phyloP scores from a whole-genome alignment of 2,888 invertebrate species.

The Alviniconcha strummeri region DNA sequence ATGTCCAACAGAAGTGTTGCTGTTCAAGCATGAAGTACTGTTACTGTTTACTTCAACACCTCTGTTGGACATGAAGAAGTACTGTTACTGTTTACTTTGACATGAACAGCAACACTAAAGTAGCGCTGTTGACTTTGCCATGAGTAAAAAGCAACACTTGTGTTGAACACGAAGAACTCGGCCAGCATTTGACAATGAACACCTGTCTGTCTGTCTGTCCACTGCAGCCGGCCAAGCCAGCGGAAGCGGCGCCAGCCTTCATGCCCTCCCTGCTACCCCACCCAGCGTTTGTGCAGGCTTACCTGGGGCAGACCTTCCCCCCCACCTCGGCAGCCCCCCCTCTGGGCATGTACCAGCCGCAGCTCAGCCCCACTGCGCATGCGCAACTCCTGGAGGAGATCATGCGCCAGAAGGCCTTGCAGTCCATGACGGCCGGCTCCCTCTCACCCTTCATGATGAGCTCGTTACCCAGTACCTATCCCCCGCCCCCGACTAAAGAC shows the following conservation, averaged over 20 bases:
- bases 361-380: slow-evolving; percentile 44
- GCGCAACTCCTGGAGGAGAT: slow-evolving; percentile 49
- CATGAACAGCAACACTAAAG: no score
- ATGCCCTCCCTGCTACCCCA: slow-evolving; percentile 30
- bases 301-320: slow-evolving; percentile 17
- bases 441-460: slow-evolving; percentile 24
- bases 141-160: no score
- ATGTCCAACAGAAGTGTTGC: no score
- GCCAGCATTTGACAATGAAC: no score
- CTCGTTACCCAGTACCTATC: slow-evolving; percentile 32
- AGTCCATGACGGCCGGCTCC: slow-evolving; percentile 1
- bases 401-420: slow-evolving; percentile 40
- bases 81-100: no score
- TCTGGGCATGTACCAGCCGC: slow-evolving; percentile 41
- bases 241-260: slow-evolving; percentile 15
- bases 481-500: slow-evolving; percentile 41
- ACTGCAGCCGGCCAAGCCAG: slow-evolving; percentile 34
- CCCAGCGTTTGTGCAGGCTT: slow-evolving; percentile 40
- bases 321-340: slow-evolving; percentile 35
- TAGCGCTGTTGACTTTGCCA: no score
- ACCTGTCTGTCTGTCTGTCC: no score
- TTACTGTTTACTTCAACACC: no score
- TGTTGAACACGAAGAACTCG: no score
- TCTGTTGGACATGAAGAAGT: no score
- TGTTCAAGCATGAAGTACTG: no score